These are phyloP conservation scores for Drosophila kepulauana DNA, from an alignment of 1,140 invertebrate species.

Conservation along the genomic window DNA sequence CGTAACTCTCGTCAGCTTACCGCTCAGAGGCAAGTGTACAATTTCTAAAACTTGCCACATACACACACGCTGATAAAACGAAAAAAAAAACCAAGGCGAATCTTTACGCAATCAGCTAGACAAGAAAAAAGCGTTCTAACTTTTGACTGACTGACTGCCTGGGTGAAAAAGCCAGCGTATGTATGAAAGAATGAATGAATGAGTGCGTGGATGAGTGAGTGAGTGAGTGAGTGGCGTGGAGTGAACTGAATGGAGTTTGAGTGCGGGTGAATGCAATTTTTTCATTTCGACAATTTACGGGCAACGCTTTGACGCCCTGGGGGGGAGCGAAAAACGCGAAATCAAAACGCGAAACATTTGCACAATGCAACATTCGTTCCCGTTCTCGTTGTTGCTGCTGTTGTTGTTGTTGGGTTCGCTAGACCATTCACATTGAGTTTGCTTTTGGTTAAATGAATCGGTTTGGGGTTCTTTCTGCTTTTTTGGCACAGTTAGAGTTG, in stretches of 20 bases:
- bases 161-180: slow-evolving; percentile 22
- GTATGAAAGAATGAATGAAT: slow-evolving; percentile 24
- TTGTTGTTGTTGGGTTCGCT: slow-evolving; percentile 4
- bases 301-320: slow-evolving; percentile 41
- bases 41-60: slow-evolving; percentile 28
- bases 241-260: slow-evolving; percentile 22
- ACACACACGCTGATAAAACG: slow-evolving; percentile 6
- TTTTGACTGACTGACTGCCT: slow-evolving; percentile 50
- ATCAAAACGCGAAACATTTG: slow-evolving; percentile 65
- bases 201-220: slow-evolving; percentile 31
- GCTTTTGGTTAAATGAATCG: slow-evolving; percentile 6
- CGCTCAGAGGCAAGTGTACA: slow-evolving; percentile 30
- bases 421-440: slow-evolving; percentile 2
- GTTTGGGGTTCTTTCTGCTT: not conserved
- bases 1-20: slow-evolving; percentile 38
- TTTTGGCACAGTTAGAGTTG: slow-evolving; percentile 15
- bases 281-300: slow-evolving; percentile 74
- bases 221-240: slow-evolving; percentile 1
- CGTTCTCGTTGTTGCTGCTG: not conserved
- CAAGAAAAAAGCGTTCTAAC: slow-evolving; percentile 43
- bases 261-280: slow-evolving; percentile 48
- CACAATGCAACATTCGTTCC: slow-evolving; percentile 47
- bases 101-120: slow-evolving; percentile 41
- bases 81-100: slow-evolving; percentile 37
- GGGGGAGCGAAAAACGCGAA: slow-evolving; percentile 37